phyloP scores from a whole-genome alignment of 2,797 vertebrate genomes.

The Lycodopsis pacificus region DNA sequence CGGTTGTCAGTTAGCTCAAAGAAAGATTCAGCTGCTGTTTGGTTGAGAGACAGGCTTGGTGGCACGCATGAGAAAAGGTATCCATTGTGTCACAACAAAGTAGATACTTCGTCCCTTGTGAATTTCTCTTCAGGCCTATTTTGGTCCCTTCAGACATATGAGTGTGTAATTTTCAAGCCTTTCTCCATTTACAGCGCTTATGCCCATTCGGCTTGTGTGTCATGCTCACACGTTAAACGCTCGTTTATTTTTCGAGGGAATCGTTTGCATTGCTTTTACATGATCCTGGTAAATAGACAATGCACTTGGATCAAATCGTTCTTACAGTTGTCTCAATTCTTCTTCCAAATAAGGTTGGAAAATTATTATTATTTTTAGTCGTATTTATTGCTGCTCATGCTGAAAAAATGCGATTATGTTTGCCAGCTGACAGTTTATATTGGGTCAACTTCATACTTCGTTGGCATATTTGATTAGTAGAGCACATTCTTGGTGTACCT shows the following conservation, averaged over 20 bases:
- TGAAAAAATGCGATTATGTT: conserved; percentile 49
- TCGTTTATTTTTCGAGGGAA: conserved; percentile 61
- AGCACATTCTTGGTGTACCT: conserved; percentile 28
- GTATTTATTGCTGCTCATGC: conserved; percentile 35
- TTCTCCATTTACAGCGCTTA: conserved; percentile 45
- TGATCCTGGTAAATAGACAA: conserved; percentile 51
- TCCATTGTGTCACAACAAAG: conserved; percentile 67
- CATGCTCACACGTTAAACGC: conserved; percentile 58
- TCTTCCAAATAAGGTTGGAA: conserved; percentile 56
- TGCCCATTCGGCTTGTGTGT: conserved; percentile 56
- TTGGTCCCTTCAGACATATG: conserved; percentile 48
- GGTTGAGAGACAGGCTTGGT: conserved; percentile 66
- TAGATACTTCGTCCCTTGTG: conserved; percentile 53
- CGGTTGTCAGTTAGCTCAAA: conserved; percentile 62
- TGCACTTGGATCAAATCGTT: conserved; percentile 21
- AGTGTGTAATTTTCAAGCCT: conserved; percentile 69
- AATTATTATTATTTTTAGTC: conserved; percentile 17
- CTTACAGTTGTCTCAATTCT: conserved; percentile 21
- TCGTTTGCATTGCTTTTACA: conserved; percentile 58
- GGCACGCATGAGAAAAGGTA: conserved; percentile 51
- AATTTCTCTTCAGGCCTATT: conserved; percentile 54
- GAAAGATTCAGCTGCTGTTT: conserved; percentile 59
- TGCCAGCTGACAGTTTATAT: conserved; percentile 47
- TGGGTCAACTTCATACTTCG: conserved; percentile 40
- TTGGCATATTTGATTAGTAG: conserved; percentile 37